Percentiles rank a stretch among this genome's conserved stretches.
Conservation (phyloP, 2,113 vertebrate species). For the Nycticorax nycticorax region DNA sequence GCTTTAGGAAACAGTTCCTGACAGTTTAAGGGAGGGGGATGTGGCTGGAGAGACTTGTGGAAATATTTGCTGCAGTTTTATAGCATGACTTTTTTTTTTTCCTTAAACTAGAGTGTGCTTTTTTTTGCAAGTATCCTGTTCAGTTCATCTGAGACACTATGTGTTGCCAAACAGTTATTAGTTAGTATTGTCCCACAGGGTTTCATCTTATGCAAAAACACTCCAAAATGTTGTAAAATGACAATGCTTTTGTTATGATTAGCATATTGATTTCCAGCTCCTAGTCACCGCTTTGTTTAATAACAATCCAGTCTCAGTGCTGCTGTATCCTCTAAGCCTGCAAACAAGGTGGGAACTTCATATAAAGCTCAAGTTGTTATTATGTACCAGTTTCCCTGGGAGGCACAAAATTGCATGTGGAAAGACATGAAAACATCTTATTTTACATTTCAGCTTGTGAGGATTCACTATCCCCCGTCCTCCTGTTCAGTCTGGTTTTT, state of each 20-base stretch:
- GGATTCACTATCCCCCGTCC: background rate
- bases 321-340: background rate
- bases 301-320: background rate
- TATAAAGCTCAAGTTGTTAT: background rate
- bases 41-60: background rate
- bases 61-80: background rate
- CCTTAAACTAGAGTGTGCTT: background rate
- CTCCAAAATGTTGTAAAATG: background rate
- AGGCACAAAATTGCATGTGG: background rate
- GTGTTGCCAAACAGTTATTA: background rate
- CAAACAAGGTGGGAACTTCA: background rate
- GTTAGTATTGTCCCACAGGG: background rate
- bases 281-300: background rate
- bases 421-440: background rate
- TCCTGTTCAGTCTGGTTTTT: background rate
- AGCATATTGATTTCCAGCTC: background rate
- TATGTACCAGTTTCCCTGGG: background rate
- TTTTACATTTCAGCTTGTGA: background rate
- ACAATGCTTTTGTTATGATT: background rate
- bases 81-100: background rate
- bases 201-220: background rate
- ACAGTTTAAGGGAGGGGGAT: background rate
- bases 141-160: background rate
- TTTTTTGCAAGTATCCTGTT: background rate
- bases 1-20: conserved; percentile 8